Percentiles rank a stretch among this genome's conserved stretches.
Evolutionary conservation across 2,888 invertebrate species (phyloP).

Genomic region (Acanthosepion pharaonis): DNA sequence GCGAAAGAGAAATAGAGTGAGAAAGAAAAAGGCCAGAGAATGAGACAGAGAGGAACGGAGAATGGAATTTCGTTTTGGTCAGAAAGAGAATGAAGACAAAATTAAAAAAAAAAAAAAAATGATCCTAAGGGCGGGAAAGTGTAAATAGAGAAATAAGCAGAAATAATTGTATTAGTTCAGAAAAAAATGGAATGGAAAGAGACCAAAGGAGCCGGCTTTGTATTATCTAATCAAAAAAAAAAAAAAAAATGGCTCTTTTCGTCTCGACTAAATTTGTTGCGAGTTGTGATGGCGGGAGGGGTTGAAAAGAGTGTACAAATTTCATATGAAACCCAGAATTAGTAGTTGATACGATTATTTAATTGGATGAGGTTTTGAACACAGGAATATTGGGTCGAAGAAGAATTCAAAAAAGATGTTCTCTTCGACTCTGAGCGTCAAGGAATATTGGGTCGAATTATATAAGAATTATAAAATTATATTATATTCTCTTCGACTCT

Average conservation of each 20-base stretch:
- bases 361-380: not conserved
- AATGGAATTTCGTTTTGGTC: not conserved
- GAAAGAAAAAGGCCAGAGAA: not conserved
- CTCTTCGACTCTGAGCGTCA: not conserved
- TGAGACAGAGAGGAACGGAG: not conserved
- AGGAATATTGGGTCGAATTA: no score
- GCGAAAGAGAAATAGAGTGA: not conserved
- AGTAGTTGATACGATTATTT: slow-evolving; percentile 1
- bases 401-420: not conserved
- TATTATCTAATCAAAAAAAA: slow-evolving; percentile 17
- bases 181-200: not conserved
- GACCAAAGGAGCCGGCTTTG: not conserved
- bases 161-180: not conserved
- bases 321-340: not conserved
- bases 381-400: not conserved
- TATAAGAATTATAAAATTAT: no score
- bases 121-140: not conserved
- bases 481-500: not conserved
- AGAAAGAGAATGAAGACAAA: not conserved
- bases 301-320: not conserved
- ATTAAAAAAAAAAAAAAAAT: not conserved
- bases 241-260: slow-evolving; percentile 8
- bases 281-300: not conserved
- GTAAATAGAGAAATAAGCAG: not conserved
- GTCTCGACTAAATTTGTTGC: not conserved